These are phyloP conservation scores for Macrotus californicus DNA, from an alignment of 2,113 vertebrate species.

Conservation along the genomic window DNA sequence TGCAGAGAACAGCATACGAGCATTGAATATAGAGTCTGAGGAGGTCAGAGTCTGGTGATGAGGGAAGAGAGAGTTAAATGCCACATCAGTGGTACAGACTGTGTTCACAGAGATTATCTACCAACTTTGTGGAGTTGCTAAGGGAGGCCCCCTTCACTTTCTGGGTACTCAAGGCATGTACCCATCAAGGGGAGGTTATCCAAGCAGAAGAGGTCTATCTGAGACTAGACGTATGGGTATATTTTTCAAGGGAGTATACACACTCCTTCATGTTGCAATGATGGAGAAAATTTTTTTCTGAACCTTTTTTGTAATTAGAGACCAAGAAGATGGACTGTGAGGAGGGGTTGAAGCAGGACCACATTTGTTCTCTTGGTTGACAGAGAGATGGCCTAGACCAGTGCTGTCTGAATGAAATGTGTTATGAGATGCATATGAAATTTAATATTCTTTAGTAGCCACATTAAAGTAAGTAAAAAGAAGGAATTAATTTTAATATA, in stretches of 20 bases:
- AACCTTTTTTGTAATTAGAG: background rate
- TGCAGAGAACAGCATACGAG: rapidly evolving
- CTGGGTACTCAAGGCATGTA: background rate
- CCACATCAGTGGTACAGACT: background rate
- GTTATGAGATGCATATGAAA: background rate
- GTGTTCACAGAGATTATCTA: background rate
- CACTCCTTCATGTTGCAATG: background rate
- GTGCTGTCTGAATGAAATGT: background rate
- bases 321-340: background rate
- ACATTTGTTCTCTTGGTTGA: background rate
- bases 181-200: background rate
- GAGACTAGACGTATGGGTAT: background rate
- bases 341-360: background rate
- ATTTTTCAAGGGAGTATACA: background rate
- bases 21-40: background rate
- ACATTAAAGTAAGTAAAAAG: background rate
- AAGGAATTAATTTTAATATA: background rate
- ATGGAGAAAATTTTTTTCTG: background rate
- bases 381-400: background rate
- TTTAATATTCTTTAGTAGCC: background rate
- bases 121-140: background rate
- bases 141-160: background rate
- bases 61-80: background rate
- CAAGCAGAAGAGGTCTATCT: background rate
- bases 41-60: background rate